Conservation (phyloP, 2,797 vertebrate genomes). For the Lycodopsis pacificus region DNA sequence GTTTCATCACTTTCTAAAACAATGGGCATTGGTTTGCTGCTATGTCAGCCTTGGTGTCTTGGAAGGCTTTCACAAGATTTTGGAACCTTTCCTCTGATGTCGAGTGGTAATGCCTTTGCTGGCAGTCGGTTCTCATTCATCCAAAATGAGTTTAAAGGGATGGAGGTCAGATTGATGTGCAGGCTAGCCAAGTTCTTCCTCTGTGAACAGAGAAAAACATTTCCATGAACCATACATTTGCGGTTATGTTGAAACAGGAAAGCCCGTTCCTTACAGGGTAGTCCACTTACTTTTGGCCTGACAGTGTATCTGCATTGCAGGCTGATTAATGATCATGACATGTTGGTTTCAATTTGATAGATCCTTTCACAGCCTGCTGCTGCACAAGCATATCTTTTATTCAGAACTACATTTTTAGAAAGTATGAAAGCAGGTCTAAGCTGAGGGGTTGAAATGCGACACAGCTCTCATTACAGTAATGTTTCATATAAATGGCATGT, state of each 20-base stretch:
- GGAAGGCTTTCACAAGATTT: background rate
- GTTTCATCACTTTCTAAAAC: background rate
- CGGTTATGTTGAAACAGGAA: background rate
- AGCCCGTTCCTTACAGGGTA: background rate
- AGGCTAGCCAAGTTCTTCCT: background rate
- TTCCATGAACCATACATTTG: background rate
- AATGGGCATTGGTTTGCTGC: background rate
- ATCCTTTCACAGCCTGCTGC: background rate
- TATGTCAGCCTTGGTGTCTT: background rate
- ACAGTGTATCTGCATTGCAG: background rate
- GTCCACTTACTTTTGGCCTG: background rate
- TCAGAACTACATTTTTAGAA: background rate
- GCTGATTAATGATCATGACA: background rate
- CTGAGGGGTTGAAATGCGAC: background rate
- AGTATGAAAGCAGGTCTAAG: background rate
- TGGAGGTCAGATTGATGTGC: background rate
- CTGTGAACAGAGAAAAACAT: background rate
- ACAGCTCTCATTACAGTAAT: background rate
- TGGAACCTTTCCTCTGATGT: background rate
- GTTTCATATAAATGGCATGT: constrained; percentile 23
- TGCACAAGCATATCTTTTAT: background rate
- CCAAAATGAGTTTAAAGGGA: background rate
- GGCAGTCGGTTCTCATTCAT: background rate
- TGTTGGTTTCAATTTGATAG: background rate
- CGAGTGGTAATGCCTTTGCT: background rate